Evolutionary conservation across 2,888 invertebrate genomes (phyloP), one percentile per base, ranked within the genome.

Genomic region (Xanthia icteritia): DNA sequence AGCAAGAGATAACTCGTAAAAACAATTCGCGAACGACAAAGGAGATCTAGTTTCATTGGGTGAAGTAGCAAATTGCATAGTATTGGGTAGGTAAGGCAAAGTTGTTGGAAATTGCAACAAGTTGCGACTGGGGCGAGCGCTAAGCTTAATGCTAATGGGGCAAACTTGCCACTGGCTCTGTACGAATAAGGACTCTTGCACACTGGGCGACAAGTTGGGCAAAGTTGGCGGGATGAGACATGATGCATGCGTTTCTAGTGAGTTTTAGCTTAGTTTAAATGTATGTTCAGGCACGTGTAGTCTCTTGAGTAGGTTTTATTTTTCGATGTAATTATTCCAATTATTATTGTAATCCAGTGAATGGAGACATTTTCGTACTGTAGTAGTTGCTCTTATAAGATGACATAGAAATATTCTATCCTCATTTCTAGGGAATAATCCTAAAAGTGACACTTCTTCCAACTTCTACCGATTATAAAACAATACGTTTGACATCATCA

Each of bases 21-120:
- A 73, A 82, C 58, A 65, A 56, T 77, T 64, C 39, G 15, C 39
- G 27, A 67, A 45, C 64, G 48, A 66, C 74, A 84, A 83, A 82
- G 79, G 77, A 81, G 75, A 80, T 88, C 75, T 48, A 78, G 81
- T 89, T 89, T 80, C 85, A 90, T 86, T 85, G 81, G 78, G 76
- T 83, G 78, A 84, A 83, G 84, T 86, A 85, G 86, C 87, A 89
- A 91, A 90, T 90, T 91, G 89, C 85, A 84, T 64, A 86, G 83
- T 89, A 89, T 89, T 87, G 87, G 85, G 83, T 82, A 87, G 86
- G 88, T 88, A 83, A 76, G 86, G 65, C 79, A 78, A 90, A 91
- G 88, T 89, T 91, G 77, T 75, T 82, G 68, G 80, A 90, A 92
- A 91, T 92, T 91, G 93, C 93, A 93, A 93, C 93, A 93, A 93